These are phyloP conservation scores for Ameiurus melas DNA, from an alignment of 2,113 vertebrate genomes.

Conservation along the genomic window DNA sequence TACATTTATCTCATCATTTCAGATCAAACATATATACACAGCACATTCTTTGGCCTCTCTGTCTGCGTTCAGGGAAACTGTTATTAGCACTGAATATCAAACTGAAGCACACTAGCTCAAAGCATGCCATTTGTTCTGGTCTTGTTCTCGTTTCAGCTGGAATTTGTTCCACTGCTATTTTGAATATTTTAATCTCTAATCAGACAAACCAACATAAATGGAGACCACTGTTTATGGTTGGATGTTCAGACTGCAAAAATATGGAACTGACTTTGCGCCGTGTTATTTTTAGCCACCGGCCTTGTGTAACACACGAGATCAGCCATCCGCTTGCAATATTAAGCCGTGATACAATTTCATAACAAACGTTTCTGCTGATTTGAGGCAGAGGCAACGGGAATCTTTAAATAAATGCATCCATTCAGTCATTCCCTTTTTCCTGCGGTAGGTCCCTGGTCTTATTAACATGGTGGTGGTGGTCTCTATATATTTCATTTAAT, in stretches of 20 bases:
- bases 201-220: not conserved
- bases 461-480: not conserved
- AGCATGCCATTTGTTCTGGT: not conserved
- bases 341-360: constrained; percentile 51
- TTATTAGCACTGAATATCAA: not conserved
- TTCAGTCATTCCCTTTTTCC: constrained; percentile 7
- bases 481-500: no score
- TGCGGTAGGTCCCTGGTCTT: not conserved
- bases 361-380: constrained; percentile 52
- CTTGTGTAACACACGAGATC: constrained; percentile 13
- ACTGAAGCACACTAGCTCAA: not conserved
- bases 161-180: not conserved
- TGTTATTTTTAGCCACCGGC: constrained; percentile 50
- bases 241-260: constrained; percentile 28
- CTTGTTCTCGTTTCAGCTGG: not conserved
- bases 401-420: constrained; percentile 11
- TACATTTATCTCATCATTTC: not conserved
- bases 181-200: not conserved
- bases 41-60: not conserved
- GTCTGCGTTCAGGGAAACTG: not conserved
- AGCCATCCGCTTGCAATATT: constrained; percentile 34
- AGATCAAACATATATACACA: not conserved
- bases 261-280: constrained; percentile 31
- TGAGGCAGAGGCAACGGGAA: constrained; percentile 23
- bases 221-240: not conserved